Evolutionary conservation across 2,113 vertebrate species (phyloP), one percentile per base, ranked within the genome.

Genomic region (Scolopax mira): DNA sequence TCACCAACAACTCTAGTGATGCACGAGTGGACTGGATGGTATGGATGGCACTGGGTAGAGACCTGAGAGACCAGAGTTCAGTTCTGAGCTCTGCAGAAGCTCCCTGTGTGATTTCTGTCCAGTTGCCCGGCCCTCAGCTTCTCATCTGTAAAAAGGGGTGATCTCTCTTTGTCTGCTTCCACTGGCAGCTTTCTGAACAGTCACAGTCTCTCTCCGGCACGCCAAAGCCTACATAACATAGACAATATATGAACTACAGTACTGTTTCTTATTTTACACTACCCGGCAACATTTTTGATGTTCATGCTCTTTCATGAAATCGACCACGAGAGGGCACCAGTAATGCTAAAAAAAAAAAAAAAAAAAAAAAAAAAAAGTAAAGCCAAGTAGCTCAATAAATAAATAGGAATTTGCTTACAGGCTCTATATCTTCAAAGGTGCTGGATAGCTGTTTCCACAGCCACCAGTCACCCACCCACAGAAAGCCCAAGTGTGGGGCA

Each of bases 251-350:
- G 33, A 78, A 35, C 21, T 58, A 18, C 28, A 25, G 1, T 3
- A 39, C 17, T 24, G 27, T 21, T 33, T 11, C 18, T 54, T n/a
- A 15, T 51, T 90, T 44, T 13, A 44, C 1, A 3, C 54, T 28
- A 17, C 37, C 55, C 21, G 55, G 41, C 28, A 75, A 19, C n/a
- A 6, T 31, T 55, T 55, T 62, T 13, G 7, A 19, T 8, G 31
- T 27, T 39, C 21, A 28, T 9, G 8, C 37, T 85, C 44, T 55
- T 33, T 41, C 6, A 3, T 1, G 11, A 33, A 39, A 48, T 6
- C 19, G 35, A 66, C 92, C 96, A 93, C 61, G 14, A 69, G 92
- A 97, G 96, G 95, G 93, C 88, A 74, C 75, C 72, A 64, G 69
- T 16, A 44, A n/a, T 16, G 42, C 71, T 85, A 30, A 3, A 6